These are phyloP conservation scores for Ochropleura leucogaster DNA, from an alignment of 2,888 invertebrate species.

Conservation along the genomic window DNA sequence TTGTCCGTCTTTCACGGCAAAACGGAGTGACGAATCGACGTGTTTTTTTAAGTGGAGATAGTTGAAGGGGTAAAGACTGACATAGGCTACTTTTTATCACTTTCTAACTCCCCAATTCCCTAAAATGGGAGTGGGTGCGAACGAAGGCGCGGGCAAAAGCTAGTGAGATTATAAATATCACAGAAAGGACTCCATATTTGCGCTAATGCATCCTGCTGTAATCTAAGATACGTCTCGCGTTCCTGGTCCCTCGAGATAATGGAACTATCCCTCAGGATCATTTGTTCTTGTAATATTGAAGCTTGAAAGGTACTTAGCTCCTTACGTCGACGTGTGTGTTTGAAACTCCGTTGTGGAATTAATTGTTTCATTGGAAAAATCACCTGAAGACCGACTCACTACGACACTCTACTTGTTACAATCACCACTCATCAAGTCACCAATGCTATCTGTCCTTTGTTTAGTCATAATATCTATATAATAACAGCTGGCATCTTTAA, in stretches of 20 bases:
- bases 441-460: background rate
- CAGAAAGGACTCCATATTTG: conserved; percentile 5
- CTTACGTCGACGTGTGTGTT: background rate
- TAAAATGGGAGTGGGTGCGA: too few species aligned
- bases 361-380: background rate
- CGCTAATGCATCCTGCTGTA: conserved; percentile 40
- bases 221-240: conserved; percentile 53
- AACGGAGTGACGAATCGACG: too few species aligned
- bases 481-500: background rate
- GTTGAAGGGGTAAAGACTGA: too few species aligned
- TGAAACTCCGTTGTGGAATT: background rate
- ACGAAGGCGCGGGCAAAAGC: too few species aligned
- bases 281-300: background rate
- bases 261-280: conserved; percentile 31
- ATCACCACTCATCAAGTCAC: background rate
- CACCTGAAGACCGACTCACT: background rate
- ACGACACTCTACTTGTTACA: background rate
- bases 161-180: conserved; percentile 35
- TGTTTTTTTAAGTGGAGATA: too few species aligned
- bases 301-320: background rate
- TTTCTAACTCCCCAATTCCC: too few species aligned
- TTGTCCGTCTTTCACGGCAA: too few species aligned
- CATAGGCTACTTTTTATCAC: too few species aligned
- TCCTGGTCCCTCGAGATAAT: conserved; percentile 35
- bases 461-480: background rate